Evolutionary conservation across 2,888 invertebrate species (phyloP), one percentile per base, ranked within the genome.

Genomic region (Acrocera orbiculus): DNA sequence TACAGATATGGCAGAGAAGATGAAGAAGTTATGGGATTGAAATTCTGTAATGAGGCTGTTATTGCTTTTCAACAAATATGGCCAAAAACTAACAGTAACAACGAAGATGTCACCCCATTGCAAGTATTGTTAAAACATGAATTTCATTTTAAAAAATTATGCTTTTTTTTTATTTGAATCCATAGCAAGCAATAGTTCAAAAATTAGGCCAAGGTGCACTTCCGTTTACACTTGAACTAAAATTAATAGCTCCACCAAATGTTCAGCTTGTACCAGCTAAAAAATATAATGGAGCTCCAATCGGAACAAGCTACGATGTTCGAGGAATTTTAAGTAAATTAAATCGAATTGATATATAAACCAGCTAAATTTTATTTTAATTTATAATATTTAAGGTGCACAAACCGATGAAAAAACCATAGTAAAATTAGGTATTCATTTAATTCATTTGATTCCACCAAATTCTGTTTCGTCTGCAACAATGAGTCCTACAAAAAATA

Each of bases 21-120:
- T 56, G 81, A 93, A 54, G 92, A 93, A 58, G 90, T 93, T 22
- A 81, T 93, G 74, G 93, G 93, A 1, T 68, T 95, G 41, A 89
- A 89, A 53, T 93, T 93, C 65, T 85, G 90, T 62, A 93, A 93
- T 56, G 92, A 93, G 62, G 82, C 90, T 27, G 77, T 87, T 51
- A 77, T 90, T 72, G 79, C 86, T 51, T 66, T 87, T 32, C 76
- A 79, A 22, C 82, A 83, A 55, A 66, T 85, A 32, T 81, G 80
- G 64, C 83, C 83, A 0, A 66, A 68, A 11, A 37, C 42, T 29
- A 45, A 45, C 32, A 45, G 73, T 46, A 52, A 61, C 44, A 67
- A 65, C 37, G 70, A 73, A 46, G 63, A 64, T 6, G 32, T 48
- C 34, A 74, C 76, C 19, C 73, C 76, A 2, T 61, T 82, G 28